These are phyloP conservation scores for Hirtodrosophila cameraria DNA, from an alignment of 2,888 invertebrate genomes.

Conservation along the genomic window DNA sequence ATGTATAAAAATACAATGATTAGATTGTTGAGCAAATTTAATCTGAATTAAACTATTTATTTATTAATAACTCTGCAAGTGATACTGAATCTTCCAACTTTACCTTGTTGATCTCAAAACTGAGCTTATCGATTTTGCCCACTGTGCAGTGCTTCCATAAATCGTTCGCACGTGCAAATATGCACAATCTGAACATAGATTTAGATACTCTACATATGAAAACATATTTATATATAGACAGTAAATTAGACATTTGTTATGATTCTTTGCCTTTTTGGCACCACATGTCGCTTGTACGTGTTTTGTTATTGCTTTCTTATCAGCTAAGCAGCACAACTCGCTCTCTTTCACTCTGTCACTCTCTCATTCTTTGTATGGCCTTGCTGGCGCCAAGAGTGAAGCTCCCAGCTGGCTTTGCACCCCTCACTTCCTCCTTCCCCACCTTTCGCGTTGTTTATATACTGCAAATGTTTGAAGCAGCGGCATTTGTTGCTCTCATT, in stretches of 20 bases:
- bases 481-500: slow-evolving; percentile 11
- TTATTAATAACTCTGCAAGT: no score
- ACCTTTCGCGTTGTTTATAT: slow-evolving; percentile 21
- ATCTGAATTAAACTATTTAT: no score
- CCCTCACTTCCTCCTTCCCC: slow-evolving; percentile 15
- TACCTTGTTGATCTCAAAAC: no score
- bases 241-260: not conserved
- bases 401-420: slow-evolving; percentile 19
- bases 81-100: no score
- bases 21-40: no score
- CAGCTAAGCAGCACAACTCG: not conserved
- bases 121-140: not conserved
- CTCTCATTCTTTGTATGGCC: slow-evolving; percentile 10
- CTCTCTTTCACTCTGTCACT: not conserved
- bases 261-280: not conserved
- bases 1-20: no score
- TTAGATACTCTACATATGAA: not conserved
- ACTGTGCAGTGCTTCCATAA: slow-evolving; percentile 1
- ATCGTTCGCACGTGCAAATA: slow-evolving; percentile 37
- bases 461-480: slow-evolving; percentile 37
- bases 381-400: slow-evolving; percentile 32
- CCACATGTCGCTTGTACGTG: slow-evolving; percentile 4
- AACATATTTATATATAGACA: not conserved
- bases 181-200: slow-evolving; percentile 14
- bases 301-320: slow-evolving; percentile 9